Evolutionary conservation across 2,888 invertebrate genomes (phyloP), one percentile per base, ranked within the genome.

Genomic region (Dyspetes luteomarginatus): DNA sequence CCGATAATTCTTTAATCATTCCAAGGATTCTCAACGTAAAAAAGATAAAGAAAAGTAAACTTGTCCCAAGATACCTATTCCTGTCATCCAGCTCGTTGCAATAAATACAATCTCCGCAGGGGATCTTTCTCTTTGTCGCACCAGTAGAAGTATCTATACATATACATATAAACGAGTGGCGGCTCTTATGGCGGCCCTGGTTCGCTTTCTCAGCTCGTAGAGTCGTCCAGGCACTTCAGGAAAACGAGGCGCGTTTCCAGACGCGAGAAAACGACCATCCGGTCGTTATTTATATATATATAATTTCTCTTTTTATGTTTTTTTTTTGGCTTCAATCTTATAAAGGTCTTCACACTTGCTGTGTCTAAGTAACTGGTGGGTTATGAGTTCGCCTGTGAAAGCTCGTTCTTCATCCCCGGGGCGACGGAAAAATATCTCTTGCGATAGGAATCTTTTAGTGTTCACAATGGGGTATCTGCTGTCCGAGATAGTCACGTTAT

Each of bases 381-480:
- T 48, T 5, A 15, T 30, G 62, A 74, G 68, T 15, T 60, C 36
- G 56, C 43, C 43, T 28, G 64, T 30, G 45, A 73, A 64, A 68
- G 67, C 56, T 56, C 52, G 48, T 48, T 50, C 55, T 36, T 41
- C 36, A 26, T 68, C 48, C 73, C 69, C 73, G 68, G 52, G 78
- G 73, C 68, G 56, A 4, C 41, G 64, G 56, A 64, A 48, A 78
- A 73, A 69, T 73, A 48, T 78, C 64, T 73, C 68, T 43, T 15
- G 36, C 41, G 48, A 71, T 9, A 43, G 45, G 62, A 22, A 28
- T n/a, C n/a, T 67, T 45, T 36, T 52, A 45, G 67, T 60, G 58
- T 28, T 4, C 60, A 72, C 58, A 72, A 78, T 65, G 45, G 65
- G 24, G 36, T 22, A 48, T 26, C 41, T 50, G 62, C 28, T 24